Evolutionary conservation across 2,797 vertebrate genomes (phyloP), one percentile per base, ranked within the genome.

Genomic region (Tolypeutes matacus): DNA sequence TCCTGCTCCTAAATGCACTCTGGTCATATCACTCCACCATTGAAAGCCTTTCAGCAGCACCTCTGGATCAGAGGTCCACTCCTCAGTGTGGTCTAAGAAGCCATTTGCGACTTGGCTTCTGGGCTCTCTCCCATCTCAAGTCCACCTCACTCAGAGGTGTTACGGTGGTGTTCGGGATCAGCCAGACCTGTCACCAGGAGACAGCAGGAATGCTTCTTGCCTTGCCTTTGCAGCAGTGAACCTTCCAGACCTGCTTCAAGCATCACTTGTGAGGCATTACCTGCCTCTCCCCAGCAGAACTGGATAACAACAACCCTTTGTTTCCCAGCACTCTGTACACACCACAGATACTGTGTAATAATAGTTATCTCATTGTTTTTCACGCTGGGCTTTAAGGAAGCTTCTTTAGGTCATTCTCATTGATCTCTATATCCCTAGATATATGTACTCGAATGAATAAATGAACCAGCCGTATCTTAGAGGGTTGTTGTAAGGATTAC

Each of bases 301-400:
- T 64, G 18, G 49, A 17, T 34, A 84, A 39, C n/a, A 9, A 1
- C 29, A 46, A 13, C 25, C 34, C 42, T 77, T 18, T 34, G 53
- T 5, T 34, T 11, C 25, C 1, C 0, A 27, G n/a, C 46, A 3
- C 20, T 20, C 17, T 72, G 12, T 5, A 56, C 39, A 3, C 62
- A 5, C 25, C 18, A 23, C 20, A 9, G 2, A 25, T 46, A 27
- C 14, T 15, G 2, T 10, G 21, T 15, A 4, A 11, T 1, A 4
- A 2, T 20, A 23, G 46, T 17, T 1, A 11, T 36, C 51, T 53
- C 21, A 15, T 51, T 53, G 69, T 53, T 34, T 60, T 12, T 36
- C n/a, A 12, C 25, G 2, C 7, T 8, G 60, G 46, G 31, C 82
- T 60, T 31, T 5, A 34, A 73, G 49, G 21, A 46, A 17, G 18